These are phyloP conservation scores for Polymixis flavicincta DNA, from an alignment of 2,888 invertebrate species.

Conservation along the genomic window DNA sequence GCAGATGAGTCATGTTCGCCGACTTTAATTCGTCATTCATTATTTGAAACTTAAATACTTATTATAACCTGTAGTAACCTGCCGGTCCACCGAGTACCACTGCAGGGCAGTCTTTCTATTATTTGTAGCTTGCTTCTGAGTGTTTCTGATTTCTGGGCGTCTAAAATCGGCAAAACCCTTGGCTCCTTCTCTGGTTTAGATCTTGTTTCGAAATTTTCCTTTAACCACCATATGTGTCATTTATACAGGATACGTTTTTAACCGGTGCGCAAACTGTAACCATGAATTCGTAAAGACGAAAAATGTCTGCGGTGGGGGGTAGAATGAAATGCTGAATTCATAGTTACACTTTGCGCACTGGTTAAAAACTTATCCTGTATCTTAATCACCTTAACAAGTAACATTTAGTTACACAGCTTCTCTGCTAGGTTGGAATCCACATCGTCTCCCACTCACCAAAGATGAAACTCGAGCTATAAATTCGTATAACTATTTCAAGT, in stretches of 20 bases:
- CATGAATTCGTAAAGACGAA: too few relatives aligned
- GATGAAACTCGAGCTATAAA: background rate
- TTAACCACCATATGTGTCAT: background rate
- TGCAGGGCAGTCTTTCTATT: too few relatives aligned
- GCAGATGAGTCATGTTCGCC: conserved; percentile 14
- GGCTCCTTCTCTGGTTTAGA: background rate
- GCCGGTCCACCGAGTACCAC: background rate
- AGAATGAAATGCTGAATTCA: too few relatives aligned
- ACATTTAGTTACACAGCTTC: background rate
- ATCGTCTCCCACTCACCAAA: background rate
- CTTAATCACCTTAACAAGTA: background rate
- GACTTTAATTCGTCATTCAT: conserved; percentile 18
- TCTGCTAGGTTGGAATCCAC: background rate
- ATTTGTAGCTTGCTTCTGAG: background rate
- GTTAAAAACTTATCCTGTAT: too few relatives aligned
- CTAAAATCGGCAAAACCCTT: background rate
- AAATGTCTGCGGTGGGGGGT: too few relatives aligned
- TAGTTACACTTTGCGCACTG: too few relatives aligned
- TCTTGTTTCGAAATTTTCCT: background rate
- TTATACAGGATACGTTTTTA: too few relatives aligned
- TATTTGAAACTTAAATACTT: background rate
- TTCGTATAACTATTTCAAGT: background rate
- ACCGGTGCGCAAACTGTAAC: too few relatives aligned
- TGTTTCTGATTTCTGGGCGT: background rate
- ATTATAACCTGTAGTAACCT: background rate